These are phyloP conservation scores for Eupithecia vulgata DNA, from an alignment of 2,888 invertebrate genomes.

Conservation along the genomic window DNA sequence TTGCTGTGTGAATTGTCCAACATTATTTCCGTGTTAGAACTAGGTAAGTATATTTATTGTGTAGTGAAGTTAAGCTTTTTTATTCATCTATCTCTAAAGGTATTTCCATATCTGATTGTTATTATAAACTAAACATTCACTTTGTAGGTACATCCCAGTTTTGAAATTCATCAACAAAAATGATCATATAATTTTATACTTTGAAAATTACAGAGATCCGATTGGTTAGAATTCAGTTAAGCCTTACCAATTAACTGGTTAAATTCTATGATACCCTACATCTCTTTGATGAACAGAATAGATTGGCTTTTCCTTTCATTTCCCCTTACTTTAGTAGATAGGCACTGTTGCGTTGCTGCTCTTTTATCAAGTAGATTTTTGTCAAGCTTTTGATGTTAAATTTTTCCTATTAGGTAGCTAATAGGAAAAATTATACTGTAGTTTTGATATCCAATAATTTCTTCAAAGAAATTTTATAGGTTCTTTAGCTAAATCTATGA, in stretches of 20 bases:
- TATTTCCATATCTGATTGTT: background rate
- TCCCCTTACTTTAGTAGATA: background rate
- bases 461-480: background rate
- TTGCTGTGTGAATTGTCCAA: too few relatives aligned
- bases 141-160: background rate
- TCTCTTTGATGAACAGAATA: background rate
- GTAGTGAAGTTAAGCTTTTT: too few relatives aligned
- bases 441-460: background rate
- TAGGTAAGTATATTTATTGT: too few relatives aligned
- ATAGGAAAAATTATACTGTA: too few relatives aligned
- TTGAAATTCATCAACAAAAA: background rate
- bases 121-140: background rate
- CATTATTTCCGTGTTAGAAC: too few relatives aligned
- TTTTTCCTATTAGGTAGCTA: background rate
- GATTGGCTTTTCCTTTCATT: background rate
- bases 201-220: constrained; percentile 41
- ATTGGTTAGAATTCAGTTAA: constrained; percentile 61
- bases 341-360: background rate
- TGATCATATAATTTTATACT: background rate
- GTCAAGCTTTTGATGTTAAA: background rate
- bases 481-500: too few relatives aligned
- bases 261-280: constrained; percentile 54
- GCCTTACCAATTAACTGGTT: constrained; percentile 56
- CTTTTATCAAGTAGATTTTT: background rate
- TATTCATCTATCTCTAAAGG: too few relatives aligned